Percentiles rank a stretch among this genome's conserved stretches.
Conservation (phyloP, 2,888 invertebrate genomes). For the Papilio protenor region DNA sequence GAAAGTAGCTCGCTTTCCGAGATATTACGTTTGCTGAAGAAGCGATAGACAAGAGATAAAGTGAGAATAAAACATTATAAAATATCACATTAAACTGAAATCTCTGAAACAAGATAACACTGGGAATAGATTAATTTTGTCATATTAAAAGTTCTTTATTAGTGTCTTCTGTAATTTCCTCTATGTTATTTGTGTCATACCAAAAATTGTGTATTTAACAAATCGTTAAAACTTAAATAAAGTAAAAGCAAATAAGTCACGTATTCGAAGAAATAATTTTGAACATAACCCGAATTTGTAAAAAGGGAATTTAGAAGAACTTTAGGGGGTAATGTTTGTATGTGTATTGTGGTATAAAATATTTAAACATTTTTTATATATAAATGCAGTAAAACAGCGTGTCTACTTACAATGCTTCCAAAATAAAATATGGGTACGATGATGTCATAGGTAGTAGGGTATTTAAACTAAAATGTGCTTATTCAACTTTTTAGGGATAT, state of each 20-base stretch:
- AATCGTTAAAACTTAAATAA: too few species aligned
- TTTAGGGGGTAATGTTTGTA: background rate
- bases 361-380: background rate
- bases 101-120: conserved; percentile 33
- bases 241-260: too few species aligned
- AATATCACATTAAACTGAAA: background rate
- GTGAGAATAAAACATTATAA: background rate
- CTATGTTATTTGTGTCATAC: background rate
- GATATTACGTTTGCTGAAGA: conserved; percentile 57
- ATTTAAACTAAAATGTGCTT: background rate
- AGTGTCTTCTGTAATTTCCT: background rate
- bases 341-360: background rate
- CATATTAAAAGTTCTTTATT: background rate
- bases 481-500: background rate
- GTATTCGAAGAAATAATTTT: too few species aligned
- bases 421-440: background rate
- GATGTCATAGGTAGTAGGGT: conserved; percentile 18
- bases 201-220: background rate
- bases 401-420: conserved; percentile 33
- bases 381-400: conserved; percentile 6
- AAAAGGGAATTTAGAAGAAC: too few species aligned
- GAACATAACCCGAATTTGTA: too few species aligned
- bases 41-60: conserved; percentile 13
- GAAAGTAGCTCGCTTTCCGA: conserved; percentile 78
- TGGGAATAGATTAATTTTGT: conserved; percentile 8